These are phyloP conservation scores for Scelioninae gen. 1 DNA, from an alignment of 2,888 invertebrate species.

Conservation along the genomic window DNA sequence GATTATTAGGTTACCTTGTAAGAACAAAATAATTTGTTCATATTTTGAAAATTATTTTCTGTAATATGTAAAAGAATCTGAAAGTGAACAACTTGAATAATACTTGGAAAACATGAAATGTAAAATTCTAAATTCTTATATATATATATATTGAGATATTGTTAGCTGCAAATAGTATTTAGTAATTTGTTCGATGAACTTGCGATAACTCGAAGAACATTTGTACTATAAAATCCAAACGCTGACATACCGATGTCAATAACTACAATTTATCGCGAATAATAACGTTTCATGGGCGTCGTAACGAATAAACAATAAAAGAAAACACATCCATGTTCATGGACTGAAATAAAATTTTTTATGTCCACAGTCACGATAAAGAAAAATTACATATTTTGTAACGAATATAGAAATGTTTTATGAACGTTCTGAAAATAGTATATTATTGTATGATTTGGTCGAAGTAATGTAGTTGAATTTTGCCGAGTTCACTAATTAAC, in stretches of 20 bases:
- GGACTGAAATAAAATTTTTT: slow-evolving; percentile 46
- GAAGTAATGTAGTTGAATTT: not conserved
- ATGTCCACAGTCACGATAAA: slow-evolving; percentile 30
- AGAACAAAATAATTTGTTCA: no score
- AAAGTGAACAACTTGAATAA: no score
- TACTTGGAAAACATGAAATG: no score
- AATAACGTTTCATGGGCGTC: slow-evolving; percentile 52
- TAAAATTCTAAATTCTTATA: no score
- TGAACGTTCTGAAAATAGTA: slow-evolving; percentile 12
- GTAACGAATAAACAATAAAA: slow-evolving; percentile 64
- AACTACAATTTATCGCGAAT: slow-evolving; percentile 55
- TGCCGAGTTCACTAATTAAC: slow-evolving; percentile 25
- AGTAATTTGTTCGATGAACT: slow-evolving; percentile 15
- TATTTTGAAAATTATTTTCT: no score
- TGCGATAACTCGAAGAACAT: slow-evolving; percentile 19
- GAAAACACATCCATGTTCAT: slow-evolving; percentile 34
- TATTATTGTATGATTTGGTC: slow-evolving; percentile 20
- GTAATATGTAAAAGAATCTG: no score
- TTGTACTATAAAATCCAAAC: slow-evolving; percentile 26
- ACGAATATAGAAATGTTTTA: slow-evolving; percentile 44
- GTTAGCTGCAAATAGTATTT: not conserved
- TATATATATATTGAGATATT: no score
- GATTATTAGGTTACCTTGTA: no score
- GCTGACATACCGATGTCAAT: slow-evolving; percentile 39
- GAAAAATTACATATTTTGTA: slow-evolving; percentile 56